Conservation (phyloP, 2,888 invertebrate species). For the Euzophera pinguis region DNA sequence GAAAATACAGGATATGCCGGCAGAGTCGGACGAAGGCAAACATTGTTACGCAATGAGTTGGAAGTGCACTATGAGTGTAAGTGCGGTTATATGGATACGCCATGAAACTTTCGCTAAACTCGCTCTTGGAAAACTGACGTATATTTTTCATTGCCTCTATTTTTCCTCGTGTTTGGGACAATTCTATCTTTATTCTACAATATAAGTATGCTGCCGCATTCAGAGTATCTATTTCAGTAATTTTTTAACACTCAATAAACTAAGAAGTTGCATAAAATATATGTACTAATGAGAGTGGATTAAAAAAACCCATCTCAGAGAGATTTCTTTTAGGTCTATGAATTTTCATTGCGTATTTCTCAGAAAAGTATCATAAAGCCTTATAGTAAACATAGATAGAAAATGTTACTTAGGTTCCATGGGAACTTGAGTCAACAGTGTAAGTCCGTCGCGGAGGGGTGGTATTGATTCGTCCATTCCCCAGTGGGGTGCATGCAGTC, state of each 20-base stretch:
- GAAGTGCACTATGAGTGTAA: not conserved
- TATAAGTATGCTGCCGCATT: too few relatives aligned
- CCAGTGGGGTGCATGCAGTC: conserved; percentile 32
- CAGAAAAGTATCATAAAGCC: not conserved
- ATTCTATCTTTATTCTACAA: too few relatives aligned
- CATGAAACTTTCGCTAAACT: conserved; percentile 18
- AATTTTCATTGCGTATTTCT: not conserved
- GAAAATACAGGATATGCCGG: conserved; percentile 7
- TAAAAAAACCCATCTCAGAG: too few relatives aligned
- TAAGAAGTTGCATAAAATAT: too few relatives aligned
- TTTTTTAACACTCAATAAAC: too few relatives aligned
- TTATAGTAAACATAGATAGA: not conserved
- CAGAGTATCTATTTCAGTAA: too few relatives aligned
- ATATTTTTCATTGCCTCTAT: not conserved
- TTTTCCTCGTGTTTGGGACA: not conserved
- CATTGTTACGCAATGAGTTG: not conserved
- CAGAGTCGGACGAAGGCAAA: not conserved
- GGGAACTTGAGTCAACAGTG: conserved; percentile 48
- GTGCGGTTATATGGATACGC: not conserved
- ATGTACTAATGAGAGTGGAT: too few relatives aligned
- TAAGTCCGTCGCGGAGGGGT: conserved; percentile 46
- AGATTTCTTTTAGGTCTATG: too few relatives aligned
- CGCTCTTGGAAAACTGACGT: not conserved
- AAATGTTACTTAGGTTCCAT: conserved; percentile 9
- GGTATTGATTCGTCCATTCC: conserved; percentile 56